Conservation (phyloP, 2,797 vertebrate species). For the Carcharodon carcharias region DNA sequence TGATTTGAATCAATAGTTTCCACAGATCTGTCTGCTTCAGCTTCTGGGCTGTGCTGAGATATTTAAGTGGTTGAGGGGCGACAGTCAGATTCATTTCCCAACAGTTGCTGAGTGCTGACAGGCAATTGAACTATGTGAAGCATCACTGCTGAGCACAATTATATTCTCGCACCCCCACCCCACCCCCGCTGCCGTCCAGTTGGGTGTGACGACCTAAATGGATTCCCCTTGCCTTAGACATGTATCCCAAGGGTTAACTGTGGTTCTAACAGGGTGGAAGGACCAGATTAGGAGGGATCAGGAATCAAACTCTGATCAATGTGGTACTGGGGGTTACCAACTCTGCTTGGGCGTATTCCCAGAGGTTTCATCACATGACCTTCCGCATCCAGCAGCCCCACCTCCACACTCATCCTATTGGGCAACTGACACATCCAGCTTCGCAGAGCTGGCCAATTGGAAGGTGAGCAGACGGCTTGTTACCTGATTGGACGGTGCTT, state of each 20-base stretch:
- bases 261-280: not conserved
- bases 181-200: not conserved
- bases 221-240: not conserved
- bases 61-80: not conserved
- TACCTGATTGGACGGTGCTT: not conserved
- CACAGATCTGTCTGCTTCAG: not conserved
- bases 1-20: not conserved
- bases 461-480: not conserved
- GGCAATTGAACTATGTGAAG: not conserved
- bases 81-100: not conserved
- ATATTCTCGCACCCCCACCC: not conserved
- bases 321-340: not conserved
- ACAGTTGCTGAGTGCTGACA: not conserved
- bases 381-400: not conserved
- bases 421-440: not conserved
- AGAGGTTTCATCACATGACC: too few relatives aligned
- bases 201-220: not conserved
- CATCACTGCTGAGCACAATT: not conserved
- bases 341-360: not conserved
- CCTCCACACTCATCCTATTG: not conserved
- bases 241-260: too few relatives aligned
- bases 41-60: too few relatives aligned
- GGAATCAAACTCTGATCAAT: not conserved
- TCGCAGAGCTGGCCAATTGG: not conserved
- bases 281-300: not conserved